phyloP scores from a whole-genome alignment of 2,797 vertebrate genomes.

The Phataginus tricuspis region DNA sequence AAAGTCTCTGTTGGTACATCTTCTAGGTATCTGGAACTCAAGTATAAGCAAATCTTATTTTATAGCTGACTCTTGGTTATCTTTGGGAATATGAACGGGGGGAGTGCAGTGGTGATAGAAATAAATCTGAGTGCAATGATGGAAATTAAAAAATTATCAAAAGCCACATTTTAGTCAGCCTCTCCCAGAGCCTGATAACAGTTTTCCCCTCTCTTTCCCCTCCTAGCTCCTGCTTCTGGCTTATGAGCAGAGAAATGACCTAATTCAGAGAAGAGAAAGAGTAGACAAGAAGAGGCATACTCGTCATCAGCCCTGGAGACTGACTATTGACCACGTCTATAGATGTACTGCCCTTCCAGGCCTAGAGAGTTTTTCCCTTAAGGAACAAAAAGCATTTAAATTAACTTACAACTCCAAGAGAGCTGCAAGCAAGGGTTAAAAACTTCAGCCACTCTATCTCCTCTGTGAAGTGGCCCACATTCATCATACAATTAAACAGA shows the following conservation, averaged over 20 bases:
- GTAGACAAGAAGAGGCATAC: not conserved
- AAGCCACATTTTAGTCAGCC: not conserved
- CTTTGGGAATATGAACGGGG: not conserved
- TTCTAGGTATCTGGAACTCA: conserved; percentile 17
- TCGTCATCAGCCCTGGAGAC: not conserved
- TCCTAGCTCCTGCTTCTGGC: not conserved
- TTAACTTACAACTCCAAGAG: conserved; percentile 81
- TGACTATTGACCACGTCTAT: not conserved
- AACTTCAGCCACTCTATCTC: conserved; percentile 83
- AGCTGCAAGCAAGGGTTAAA: conserved; percentile 82
- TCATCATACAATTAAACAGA: conserved; percentile 80
- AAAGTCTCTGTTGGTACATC: not conserved
- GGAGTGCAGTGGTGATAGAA: not conserved
- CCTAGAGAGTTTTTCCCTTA: not conserved
- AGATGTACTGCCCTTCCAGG: not conserved
- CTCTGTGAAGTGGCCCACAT: conserved; percentile 80
- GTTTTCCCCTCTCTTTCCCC: not conserved
- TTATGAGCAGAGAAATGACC: not conserved
- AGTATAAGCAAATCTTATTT: not conserved
- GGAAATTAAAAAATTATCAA: conserved; percentile 47
- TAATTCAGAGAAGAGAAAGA: not conserved
- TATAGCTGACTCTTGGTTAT: not conserved
- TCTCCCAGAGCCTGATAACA: not conserved
- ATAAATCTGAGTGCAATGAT: not conserved
- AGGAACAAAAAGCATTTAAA: not conserved